phyloP scores from a whole-genome alignment of 92 coral and sea anemone species.

The Palythoa caribaeorum region DNA sequence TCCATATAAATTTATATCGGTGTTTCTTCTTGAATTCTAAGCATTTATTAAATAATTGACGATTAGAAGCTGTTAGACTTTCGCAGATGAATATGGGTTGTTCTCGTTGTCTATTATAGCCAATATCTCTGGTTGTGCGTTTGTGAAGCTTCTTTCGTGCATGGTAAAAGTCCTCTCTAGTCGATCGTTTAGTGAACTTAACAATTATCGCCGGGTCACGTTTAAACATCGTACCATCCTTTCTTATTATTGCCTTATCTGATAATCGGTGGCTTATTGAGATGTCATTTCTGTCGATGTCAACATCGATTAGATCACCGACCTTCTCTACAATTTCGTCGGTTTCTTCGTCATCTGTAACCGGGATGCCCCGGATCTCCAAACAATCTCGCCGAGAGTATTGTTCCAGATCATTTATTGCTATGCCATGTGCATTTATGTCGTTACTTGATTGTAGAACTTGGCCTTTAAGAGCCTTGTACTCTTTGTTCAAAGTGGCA shows the following conservation, averaged over 20 bases:
- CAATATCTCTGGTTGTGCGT: conserved; percentile 7
- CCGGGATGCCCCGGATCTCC: not conserved
- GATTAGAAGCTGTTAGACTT: not conserved
- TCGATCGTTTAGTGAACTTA: conserved; percentile 1
- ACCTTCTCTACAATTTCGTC: conserved; percentile 19
- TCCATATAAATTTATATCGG: not conserved
- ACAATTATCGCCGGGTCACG: conserved; percentile 13
- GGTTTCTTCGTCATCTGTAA: not conserved
- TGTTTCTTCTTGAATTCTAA: not conserved
- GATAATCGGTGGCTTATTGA: conserved; percentile 13
- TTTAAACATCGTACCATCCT: not conserved
- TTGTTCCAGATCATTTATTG: not conserved
- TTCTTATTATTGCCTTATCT: conserved; percentile 5
- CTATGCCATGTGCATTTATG: not conserved
- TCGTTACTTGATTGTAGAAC: not conserved
- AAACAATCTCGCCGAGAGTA: not conserved
- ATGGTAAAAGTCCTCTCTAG: conserved; percentile 13
- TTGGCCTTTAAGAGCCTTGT: too few relatives aligned
- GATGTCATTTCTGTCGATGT: not conserved
- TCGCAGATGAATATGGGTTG: not conserved
- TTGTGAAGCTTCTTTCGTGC: not conserved
- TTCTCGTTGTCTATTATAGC: not conserved
- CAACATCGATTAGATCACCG: conserved; percentile 1
- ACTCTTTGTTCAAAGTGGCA: too few relatives aligned
- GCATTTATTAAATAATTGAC: conserved; percentile 25